These are phyloP conservation scores for Agrenia bidenticulata DNA, from an alignment of 2,888 invertebrate genomes.

Conservation along the genomic window DNA sequence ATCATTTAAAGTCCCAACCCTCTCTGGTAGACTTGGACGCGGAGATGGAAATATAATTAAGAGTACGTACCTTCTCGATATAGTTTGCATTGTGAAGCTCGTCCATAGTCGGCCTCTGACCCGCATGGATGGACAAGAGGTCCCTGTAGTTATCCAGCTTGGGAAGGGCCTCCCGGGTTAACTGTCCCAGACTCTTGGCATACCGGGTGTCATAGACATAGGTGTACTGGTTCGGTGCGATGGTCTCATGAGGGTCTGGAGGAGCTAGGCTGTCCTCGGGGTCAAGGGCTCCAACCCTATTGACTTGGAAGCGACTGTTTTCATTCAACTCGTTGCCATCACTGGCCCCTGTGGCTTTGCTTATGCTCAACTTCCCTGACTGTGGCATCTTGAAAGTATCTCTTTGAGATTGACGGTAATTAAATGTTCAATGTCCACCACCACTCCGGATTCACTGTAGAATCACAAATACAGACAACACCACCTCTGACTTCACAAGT, in stretches of 20 bases:
- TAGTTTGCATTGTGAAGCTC: constrained; percentile 58
- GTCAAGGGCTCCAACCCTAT: constrained; percentile 46
- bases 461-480: too few species aligned
- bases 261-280: constrained; percentile 9
- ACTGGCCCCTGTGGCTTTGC: constrained; percentile 35
- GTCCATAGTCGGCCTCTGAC: constrained; percentile 55
- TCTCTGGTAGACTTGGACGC: too few species aligned
- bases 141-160: constrained; percentile 58
- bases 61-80: constrained; percentile 50
- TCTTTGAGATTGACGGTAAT: too few species aligned
- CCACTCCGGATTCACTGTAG: too few species aligned
- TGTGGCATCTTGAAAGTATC: constrained; percentile 46
- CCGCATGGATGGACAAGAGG: constrained; percentile 54
- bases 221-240: constrained; percentile 49
- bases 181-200: constrained; percentile 62
- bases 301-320: constrained; percentile 53
- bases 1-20: too few species aligned
- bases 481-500: too few species aligned
- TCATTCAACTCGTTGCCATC: constrained; percentile 48
- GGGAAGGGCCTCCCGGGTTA: constrained; percentile 62
- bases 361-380: constrained; percentile 47
- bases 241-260: constrained; percentile 25
- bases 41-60: too few species aligned
- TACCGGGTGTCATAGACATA: constrained; percentile 54
- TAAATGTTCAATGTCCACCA: too few species aligned